phyloP scores from a whole-genome alignment of 2,797 vertebrate genomes.

The Enteromius unitaeniatus region DNA sequence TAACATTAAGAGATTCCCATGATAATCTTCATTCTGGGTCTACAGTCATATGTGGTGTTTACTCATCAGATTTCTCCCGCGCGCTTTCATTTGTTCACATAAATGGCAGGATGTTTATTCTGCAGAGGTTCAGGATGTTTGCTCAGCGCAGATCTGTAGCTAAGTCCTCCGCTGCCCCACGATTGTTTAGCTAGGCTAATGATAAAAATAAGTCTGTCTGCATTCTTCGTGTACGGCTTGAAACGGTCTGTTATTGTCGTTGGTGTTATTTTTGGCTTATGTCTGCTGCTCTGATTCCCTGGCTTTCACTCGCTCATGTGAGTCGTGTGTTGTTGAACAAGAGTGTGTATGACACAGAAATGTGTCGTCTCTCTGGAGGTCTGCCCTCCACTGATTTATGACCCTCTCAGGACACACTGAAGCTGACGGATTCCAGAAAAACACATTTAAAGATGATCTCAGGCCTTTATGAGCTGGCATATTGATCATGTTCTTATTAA shows the following conservation, averaged over 20 bases:
- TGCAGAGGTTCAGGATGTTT: conserved; percentile 67
- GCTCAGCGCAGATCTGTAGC: conserved; percentile 59
- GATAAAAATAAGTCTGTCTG: neutral
- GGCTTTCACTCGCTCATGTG: neutral
- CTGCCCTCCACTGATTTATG: conserved; percentile 7
- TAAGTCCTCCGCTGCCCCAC: neutral
- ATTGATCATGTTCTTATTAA: neutral
- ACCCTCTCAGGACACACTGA: neutral
- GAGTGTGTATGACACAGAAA: conserved; percentile 23
- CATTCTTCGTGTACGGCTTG: neutral
- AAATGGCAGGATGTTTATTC: conserved; percentile 67
- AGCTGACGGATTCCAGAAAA: neutral
- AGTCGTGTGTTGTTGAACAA: conserved; percentile 22
- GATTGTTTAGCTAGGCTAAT: neutral
- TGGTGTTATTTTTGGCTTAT: neutral
- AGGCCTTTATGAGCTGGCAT: neutral
- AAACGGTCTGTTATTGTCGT: neutral
- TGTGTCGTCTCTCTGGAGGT: conserved; percentile 22
- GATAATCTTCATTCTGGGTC: neutral
- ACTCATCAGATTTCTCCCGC: conserved; percentile 22
- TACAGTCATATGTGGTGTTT: conserved; percentile 10
- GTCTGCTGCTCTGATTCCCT: neutral
- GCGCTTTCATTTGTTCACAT: conserved; percentile 39
- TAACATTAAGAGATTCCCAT: neutral
- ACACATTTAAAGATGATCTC: neutral